Evolutionary conservation across 1,140 invertebrate species (phyloP), one percentile per base, ranked within the genome.

Genomic region (Drosophila cardini): DNA sequence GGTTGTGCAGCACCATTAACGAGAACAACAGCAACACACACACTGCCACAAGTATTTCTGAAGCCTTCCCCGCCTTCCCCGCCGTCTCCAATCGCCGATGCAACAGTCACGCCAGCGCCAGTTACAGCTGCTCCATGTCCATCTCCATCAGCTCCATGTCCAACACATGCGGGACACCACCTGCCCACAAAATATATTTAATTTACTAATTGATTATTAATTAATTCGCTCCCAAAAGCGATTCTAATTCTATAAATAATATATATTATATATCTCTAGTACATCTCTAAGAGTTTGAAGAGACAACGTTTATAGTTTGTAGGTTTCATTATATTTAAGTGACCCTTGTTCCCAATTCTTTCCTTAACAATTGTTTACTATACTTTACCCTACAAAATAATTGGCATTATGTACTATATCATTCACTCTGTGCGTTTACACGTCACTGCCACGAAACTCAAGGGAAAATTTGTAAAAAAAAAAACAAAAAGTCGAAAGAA

Each of bases 11-110:
- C 21, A 61, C 18, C 43, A 21, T 9, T 15, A 32, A 55, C 18
- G 9, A 16, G 34, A 34, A 18, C 21, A 42, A 60, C 74, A 60
- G 13, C 67, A 48, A 56, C 67, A 62, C 53, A 64, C 68, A 69
- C 89, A 91, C 90, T 91, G 90, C 90, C 90, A 84, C 84, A 89
- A 89, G 83, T 91, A 91, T 91, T 91, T 86, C 72, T 90, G 62
- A 91, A 90, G 72, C 79, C 90, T 60, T 78, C 77, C 64, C 79
- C 86, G 72, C 79, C 90, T 60, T 78, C 77, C 64, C 79, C 86
- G 65, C 84, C 89, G 48, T 36, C 74, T 10, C n/a, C 76, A 65
- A 26, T 62, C 40, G 58, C 58, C 30, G 46, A 48, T 21, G 78
- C 67, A n/a, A 53, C 55, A 42, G 67, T 52, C 18, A 52, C 58